Conservation (phyloP, 2,888 invertebrate genomes). For the Ceraclea dissimilis region DNA sequence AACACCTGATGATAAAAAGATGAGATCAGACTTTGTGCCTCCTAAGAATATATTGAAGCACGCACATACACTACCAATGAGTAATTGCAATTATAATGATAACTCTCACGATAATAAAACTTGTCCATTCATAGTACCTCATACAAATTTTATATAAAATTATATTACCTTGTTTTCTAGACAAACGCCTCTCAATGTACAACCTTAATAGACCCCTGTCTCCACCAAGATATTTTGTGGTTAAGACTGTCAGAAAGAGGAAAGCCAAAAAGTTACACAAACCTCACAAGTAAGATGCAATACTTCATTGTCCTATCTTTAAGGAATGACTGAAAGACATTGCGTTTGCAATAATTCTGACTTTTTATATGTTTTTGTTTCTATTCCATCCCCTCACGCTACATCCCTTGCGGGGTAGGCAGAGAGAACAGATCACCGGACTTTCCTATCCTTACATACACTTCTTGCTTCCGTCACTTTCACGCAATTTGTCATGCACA, state of each 20-base stretch:
- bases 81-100: slow-evolving; percentile 2
- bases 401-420: too few species aligned
- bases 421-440: too few species aligned
- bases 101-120: too few species aligned
- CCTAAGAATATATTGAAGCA: slow-evolving; percentile 6
- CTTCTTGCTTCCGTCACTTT: too few species aligned
- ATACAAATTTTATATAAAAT: too few species aligned
- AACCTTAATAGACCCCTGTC: not conserved
- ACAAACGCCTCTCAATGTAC: not conserved
- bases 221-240: not conserved
- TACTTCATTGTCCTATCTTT: not conserved
- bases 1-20: slow-evolving; percentile 4
- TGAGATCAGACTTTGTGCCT: slow-evolving; percentile 11
- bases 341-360: too few species aligned
- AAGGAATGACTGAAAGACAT: not conserved
- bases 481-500: too few species aligned
- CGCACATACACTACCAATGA: slow-evolving; percentile 10
- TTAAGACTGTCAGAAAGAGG: not conserved
- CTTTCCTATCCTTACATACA: too few species aligned
- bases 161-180: not conserved
- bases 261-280: not conserved
- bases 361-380: too few species aligned
- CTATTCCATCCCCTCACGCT: too few species aligned
- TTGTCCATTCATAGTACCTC: too few species aligned
- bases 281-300: not conserved